These are phyloP conservation scores for Gonatopus flavifemur DNA, from an alignment of 1,140 invertebrate species.

Conservation along the genomic window DNA sequence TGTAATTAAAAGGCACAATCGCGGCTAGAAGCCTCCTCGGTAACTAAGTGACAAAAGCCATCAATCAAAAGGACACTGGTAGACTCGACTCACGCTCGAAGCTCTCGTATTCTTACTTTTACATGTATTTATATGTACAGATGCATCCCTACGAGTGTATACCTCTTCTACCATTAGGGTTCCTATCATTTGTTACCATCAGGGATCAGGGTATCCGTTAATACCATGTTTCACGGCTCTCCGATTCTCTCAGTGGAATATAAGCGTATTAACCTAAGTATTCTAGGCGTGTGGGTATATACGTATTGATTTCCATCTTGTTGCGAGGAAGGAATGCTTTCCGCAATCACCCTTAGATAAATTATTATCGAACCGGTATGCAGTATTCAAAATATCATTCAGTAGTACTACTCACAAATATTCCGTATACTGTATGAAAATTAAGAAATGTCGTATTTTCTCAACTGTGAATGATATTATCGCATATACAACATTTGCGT, in stretches of 20 bases:
- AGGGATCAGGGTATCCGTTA: slow-evolving; percentile 39
- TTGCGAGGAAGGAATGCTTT: slow-evolving; percentile 2
- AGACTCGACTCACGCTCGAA: slow-evolving; percentile 27
- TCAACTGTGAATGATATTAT: too few relatives aligned
- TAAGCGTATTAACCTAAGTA: slow-evolving; percentile 46
- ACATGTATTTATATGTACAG: too few relatives aligned
- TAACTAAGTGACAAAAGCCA: slow-evolving; percentile 48
- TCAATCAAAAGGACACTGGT: slow-evolving; percentile 44
- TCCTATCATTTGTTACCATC: slow-evolving; percentile 51
- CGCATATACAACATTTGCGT: too few relatives aligned
- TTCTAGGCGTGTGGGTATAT: slow-evolving; percentile 21
- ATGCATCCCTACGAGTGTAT: slow-evolving; percentile 11
- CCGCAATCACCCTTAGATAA: too few relatives aligned
- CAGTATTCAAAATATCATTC: too few relatives aligned
- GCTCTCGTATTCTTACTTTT: too few relatives aligned
- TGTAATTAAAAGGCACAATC: slow-evolving; percentile 45
- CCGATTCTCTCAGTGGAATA: slow-evolving; percentile 33
- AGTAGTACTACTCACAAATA: too few relatives aligned
- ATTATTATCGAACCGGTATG: too few relatives aligned
- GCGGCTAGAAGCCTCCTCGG: slow-evolving; percentile 28
- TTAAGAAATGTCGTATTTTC: too few relatives aligned
- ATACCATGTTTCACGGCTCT: slow-evolving; percentile 48
- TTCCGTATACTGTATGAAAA: too few relatives aligned
- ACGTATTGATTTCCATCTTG: slow-evolving; percentile 22
- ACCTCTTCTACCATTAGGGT: slow-evolving; percentile 42